Conservation (phyloP, 1,140 invertebrate species). For the Idris sp. region DNA sequence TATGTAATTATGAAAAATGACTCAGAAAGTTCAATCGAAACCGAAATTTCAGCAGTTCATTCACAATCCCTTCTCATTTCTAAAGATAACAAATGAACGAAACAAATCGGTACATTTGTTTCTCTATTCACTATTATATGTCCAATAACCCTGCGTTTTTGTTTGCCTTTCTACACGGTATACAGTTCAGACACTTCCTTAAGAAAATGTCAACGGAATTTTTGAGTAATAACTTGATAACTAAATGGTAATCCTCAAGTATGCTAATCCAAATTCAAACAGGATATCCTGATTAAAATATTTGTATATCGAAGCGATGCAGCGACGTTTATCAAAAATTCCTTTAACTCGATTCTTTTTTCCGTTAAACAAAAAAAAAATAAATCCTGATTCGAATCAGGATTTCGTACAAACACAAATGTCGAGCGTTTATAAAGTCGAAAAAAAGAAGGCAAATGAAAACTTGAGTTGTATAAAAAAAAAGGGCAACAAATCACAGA, state of each 20-base stretch:
- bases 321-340: slow-evolving; percentile 4
- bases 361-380: slow-evolving; percentile 47
- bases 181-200: not conserved
- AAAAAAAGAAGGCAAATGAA: slow-evolving; percentile 34
- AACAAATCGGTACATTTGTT: slow-evolving; percentile 15
- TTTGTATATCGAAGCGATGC: slow-evolving; percentile 13
- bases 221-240: slow-evolving; percentile 7
- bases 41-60: not conserved
- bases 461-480: slow-evolving; percentile 40
- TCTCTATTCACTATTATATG: slow-evolving; percentile 4
- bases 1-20: too few species aligned
- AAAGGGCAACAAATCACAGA: slow-evolving; percentile 55
- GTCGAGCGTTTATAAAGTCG: slow-evolving; percentile 11
- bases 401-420: not conserved
- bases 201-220: slow-evolving; percentile 22
- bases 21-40: not conserved
- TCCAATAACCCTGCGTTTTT: not conserved
- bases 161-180: not conserved
- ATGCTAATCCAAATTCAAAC: slow-evolving; percentile 43
- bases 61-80: not conserved
- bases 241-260: slow-evolving; percentile 37
- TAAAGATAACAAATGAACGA: not conserved
- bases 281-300: slow-evolving; percentile 37
- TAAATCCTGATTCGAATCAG: slow-evolving; percentile 38
- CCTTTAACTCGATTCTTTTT: slow-evolving; percentile 3